Conservation (phyloP, 2,888 invertebrate species). For the Cheilosia soror region DNA sequence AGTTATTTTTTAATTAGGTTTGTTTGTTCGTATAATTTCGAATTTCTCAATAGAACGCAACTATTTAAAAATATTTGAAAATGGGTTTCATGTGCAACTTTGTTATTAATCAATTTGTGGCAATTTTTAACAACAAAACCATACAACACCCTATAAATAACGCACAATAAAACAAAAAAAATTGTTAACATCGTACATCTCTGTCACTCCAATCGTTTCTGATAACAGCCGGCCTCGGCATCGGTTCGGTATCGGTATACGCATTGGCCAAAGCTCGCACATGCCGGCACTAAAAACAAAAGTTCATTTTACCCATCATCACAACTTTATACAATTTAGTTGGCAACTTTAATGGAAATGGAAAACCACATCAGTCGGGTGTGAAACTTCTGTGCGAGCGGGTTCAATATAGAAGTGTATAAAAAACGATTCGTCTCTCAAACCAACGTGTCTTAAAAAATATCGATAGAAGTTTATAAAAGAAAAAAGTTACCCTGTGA, state of each 20-base stretch:
- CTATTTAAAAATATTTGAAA: too few species aligned
- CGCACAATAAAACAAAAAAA: conserved; percentile 13
- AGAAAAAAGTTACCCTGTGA: conserved; percentile 21
- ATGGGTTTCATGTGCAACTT: too few species aligned
- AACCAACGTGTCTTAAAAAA: conserved; percentile 27
- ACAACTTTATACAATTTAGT: conserved; percentile 20
- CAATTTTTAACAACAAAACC: neutral
- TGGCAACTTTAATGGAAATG: conserved; percentile 42
- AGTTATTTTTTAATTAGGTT: too few species aligned
- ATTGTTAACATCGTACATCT: conserved; percentile 4
- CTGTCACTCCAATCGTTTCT: conserved; percentile 17
- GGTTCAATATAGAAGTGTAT: conserved; percentile 62
- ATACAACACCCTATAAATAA: conserved; percentile 29
- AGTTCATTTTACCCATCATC: conserved; percentile 46
- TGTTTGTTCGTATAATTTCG: too few species aligned
- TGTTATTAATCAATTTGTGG: too few species aligned
- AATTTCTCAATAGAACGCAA: too few species aligned
- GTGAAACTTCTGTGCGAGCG: conserved; percentile 81
- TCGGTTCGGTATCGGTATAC: conserved; percentile 7
- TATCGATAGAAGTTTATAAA: conserved; percentile 39
- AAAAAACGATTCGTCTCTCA: conserved; percentile 20
- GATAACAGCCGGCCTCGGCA: conserved; percentile 29
- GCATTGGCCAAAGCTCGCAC: conserved; percentile 43
- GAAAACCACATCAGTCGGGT: conserved; percentile 79
- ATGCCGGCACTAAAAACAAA: conserved; percentile 31